Percentiles rank a stretch among this genome's conserved stretches.
phyloP scores from a whole-genome alignment of 2,797 vertebrate species.

The Amphiprion clarkii region DNA sequence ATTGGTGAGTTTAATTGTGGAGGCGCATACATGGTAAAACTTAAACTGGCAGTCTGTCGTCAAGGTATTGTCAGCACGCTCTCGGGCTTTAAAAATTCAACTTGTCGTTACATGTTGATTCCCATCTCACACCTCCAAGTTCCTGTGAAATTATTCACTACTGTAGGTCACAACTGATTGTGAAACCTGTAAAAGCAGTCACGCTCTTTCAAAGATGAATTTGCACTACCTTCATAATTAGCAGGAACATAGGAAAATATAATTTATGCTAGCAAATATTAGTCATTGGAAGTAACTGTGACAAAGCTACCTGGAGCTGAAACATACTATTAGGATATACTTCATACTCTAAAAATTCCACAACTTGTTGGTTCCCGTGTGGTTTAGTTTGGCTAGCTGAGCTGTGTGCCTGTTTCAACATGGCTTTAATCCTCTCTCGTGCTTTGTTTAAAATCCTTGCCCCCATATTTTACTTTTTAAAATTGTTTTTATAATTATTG shows the following conservation, averaged over 20 bases:
- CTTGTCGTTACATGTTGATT: conserved; percentile 20
- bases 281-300: not conserved
- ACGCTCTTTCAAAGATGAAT: too few relatives aligned
- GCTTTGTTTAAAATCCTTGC: not conserved
- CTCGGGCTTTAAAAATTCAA: not conserved
- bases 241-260: not conserved
- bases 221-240: too few relatives aligned
- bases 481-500: not conserved
- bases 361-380: not conserved
- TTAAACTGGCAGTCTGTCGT: not conserved
- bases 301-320: not conserved
- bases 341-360: not conserved
- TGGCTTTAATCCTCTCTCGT: not conserved
- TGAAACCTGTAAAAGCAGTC: not conserved
- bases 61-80: not conserved
- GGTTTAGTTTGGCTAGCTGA: not conserved
- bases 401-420: not conserved
- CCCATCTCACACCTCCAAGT: not conserved
- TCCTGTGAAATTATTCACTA: not conserved
- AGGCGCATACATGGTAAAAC: not conserved
- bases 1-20: conserved; percentile 79
- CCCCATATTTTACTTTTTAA: not conserved
- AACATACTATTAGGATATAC: not conserved
- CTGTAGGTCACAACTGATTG: not conserved
- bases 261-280: not conserved